Percentiles rank a stretch among this genome's conserved stretches.
These are phyloP conservation scores for Drosophila melanosoma DNA, from an alignment of 2,888 invertebrate species.

Conservation along the genomic window DNA sequence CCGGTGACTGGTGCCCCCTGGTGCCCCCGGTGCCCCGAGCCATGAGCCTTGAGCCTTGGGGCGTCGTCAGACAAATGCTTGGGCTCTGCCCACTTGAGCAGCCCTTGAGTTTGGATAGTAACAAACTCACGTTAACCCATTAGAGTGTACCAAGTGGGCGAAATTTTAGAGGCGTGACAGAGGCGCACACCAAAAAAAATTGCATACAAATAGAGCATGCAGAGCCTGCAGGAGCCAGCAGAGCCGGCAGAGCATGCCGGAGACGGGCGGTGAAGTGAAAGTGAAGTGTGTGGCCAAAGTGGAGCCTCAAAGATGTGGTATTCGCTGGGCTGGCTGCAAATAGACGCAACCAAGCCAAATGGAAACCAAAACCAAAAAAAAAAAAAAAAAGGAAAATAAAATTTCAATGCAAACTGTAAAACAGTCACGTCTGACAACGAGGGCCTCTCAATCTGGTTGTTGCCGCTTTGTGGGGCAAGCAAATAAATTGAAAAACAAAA, in stretches of 20 bases:
- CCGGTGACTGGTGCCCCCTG: not conserved
- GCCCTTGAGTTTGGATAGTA: conserved; percentile 68
- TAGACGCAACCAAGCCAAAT: conserved; percentile 45
- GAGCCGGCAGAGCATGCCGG: not conserved
- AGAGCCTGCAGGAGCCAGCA: too few species aligned
- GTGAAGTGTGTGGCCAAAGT: conserved; percentile 12
- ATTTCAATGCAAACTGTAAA: conserved; percentile 70
- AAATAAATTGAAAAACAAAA: conserved; percentile 72
- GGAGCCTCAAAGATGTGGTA: conserved; percentile 26
- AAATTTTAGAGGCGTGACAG: not conserved
- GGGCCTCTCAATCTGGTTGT: not conserved
- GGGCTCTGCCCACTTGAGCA: conserved; percentile 73
- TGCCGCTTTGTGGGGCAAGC: conserved; percentile 71
- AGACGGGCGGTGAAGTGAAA: conserved; percentile 12
- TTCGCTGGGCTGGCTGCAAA: conserved; percentile 15
- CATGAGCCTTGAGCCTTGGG: conserved; percentile 45
- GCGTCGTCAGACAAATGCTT: conserved; percentile 69
- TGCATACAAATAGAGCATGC: conserved; percentile 46
- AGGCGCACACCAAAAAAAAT: conserved; percentile 39
- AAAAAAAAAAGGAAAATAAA: conserved; percentile 20
- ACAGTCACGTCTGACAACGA: conserved; percentile 66
- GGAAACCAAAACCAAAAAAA: conserved; percentile 60
- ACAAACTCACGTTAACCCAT: conserved; percentile 80
- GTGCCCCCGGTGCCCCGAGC: conserved; percentile 1
- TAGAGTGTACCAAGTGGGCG: conserved; percentile 58